These are phyloP conservation scores for Branchinecta lindahli DNA, from an alignment of 1,140 invertebrate species.

Conservation along the genomic window DNA sequence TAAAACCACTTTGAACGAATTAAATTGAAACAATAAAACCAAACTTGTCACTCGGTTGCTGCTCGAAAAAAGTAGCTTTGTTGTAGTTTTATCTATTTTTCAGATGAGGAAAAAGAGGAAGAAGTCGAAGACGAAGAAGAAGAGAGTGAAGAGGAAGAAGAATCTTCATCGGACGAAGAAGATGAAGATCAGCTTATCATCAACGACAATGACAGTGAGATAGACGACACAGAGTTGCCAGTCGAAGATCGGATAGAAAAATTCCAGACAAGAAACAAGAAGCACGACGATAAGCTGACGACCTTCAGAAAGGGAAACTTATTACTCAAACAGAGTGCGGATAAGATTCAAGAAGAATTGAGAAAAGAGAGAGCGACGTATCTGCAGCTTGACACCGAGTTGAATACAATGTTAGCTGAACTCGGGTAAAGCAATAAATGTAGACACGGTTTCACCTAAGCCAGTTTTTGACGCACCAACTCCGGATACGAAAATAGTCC, in stretches of 20 bases:
- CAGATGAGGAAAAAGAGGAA: slow-evolving; percentile 25
- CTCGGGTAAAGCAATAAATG: slow-evolving; percentile 35
- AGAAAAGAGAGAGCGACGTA: slow-evolving; percentile 62
- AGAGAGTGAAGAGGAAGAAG: slow-evolving; percentile 31
- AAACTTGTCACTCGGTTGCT: too few species aligned
- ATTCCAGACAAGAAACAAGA: slow-evolving; percentile 34
- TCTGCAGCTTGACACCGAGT: slow-evolving; percentile 53
- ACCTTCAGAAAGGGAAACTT: slow-evolving; percentile 71
- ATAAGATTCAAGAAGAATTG: slow-evolving; percentile 64
- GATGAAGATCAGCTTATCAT: slow-evolving; percentile 29
- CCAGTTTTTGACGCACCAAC: too few species aligned
- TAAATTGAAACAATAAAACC: too few species aligned
- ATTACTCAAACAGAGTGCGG: slow-evolving; percentile 64
- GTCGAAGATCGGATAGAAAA: slow-evolving; percentile 21
- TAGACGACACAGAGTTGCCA: slow-evolving; percentile 41
- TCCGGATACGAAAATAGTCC: too few species aligned
- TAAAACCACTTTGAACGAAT: too few species aligned
- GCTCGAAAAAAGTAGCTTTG: too few species aligned
- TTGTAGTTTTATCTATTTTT: too few species aligned
- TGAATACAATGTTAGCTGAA: slow-evolving; percentile 61
- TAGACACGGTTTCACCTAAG: background rate
- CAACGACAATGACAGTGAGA: slow-evolving; percentile 37
- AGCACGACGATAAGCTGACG: slow-evolving; percentile 54
- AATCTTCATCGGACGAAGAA: slow-evolving; percentile 52
- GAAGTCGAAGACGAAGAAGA: slow-evolving; percentile 37